phyloP scores from a whole-genome alignment of 2,888 invertebrate genomes.

The Stomorhina lunata region DNA sequence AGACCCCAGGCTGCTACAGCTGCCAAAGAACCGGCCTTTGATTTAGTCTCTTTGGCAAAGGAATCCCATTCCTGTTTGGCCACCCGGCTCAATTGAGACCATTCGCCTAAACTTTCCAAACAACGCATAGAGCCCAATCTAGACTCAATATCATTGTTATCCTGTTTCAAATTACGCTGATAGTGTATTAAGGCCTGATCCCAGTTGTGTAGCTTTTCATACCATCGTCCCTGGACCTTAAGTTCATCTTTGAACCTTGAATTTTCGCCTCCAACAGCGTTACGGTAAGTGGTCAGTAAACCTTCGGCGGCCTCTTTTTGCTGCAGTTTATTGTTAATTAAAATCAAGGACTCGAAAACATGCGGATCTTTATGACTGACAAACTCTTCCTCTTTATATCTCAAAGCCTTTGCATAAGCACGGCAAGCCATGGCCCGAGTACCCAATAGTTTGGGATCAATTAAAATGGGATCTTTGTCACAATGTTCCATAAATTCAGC shows the following conservation, averaged over 20 bases:
- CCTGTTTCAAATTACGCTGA: conserved; percentile 85
- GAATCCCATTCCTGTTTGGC: conserved; percentile 89
- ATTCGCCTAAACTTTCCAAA: conserved; percentile 97
- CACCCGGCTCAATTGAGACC: conserved; percentile 91
- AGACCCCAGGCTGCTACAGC: conserved; percentile 98
- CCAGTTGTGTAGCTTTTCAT: conserved; percentile 99
- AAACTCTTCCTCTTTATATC: conserved; percentile 94
- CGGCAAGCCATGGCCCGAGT: conserved; percentile 97
- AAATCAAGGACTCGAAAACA: conserved; percentile 95
- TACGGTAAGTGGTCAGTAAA: conserved; percentile 89
- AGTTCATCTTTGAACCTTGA: conserved; percentile 80
- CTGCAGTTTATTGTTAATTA: conserved; percentile 98
- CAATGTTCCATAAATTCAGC: conserved; percentile 99
- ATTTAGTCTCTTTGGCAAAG: conserved; percentile 82
- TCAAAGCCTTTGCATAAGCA: conserved; percentile 84
- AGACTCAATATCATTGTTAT: conserved; percentile 87
- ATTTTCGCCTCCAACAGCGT: conserved; percentile 80
- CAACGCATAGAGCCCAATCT: conserved; percentile 96
- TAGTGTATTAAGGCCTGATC: conserved; percentile 96
- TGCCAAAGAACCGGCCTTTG: conserved; percentile 92
- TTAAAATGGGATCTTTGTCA: conserved; percentile 95
- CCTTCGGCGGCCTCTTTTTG: conserved; percentile 99
- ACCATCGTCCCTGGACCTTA: conserved; percentile 92
- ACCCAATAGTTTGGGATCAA: conserved; percentile 92
- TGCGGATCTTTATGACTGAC: conserved; percentile 89